Evolutionary conservation across 2,888 invertebrate species (phyloP), one percentile per base, ranked within the genome.

Genomic region (Rhynchonema sp.): DNA sequence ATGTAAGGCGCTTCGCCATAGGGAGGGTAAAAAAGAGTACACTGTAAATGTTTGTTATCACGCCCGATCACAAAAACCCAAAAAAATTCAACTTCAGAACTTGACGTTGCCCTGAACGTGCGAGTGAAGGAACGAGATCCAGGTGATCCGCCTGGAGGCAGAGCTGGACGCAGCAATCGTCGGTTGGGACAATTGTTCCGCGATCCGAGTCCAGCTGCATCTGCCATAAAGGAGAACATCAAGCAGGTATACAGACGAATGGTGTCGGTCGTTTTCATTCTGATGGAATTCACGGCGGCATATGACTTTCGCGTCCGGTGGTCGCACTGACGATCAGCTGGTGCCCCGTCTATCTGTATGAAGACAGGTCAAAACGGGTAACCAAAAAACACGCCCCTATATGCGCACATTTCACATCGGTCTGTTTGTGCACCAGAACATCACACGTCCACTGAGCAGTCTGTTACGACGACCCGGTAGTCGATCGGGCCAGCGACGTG

Each of bases 61-160:
- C n/a, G n/a, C n/a, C 9, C 17, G 38, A 38, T 38, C 38, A 38
- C 38, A 6, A 38, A 38, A 6, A 38, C 6, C 38, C 38, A 38
- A 38, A 38, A 38, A 38, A 6, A 38, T 46, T 23, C 6, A 6
- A 59, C 59, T 60, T 59, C 30, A 61, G 61, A 27, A 2, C 28
- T 29, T 2, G 60, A 58, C 30, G 60, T 59, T 26, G 66, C 64
- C 46, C 62, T 64, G 52, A 63, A 63, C 52, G 62, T 66, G 30
- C 64, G 66, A n/a, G 63, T 65, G 2, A 65, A 65, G 57, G 66
- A 65, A 27, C 63, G 62, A 26, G 60, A 61, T 1, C 46, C 53
- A 1, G 60, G 58, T 3, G 64, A 64, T 1, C 59, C 59, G 2
- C 55, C 55, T 3, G 55, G 55, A 25, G 53, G 53, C 26, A 25